These are phyloP conservation scores for Cochlearius cochlearius DNA, from an alignment of 2,113 vertebrate species.

Conservation along the genomic window DNA sequence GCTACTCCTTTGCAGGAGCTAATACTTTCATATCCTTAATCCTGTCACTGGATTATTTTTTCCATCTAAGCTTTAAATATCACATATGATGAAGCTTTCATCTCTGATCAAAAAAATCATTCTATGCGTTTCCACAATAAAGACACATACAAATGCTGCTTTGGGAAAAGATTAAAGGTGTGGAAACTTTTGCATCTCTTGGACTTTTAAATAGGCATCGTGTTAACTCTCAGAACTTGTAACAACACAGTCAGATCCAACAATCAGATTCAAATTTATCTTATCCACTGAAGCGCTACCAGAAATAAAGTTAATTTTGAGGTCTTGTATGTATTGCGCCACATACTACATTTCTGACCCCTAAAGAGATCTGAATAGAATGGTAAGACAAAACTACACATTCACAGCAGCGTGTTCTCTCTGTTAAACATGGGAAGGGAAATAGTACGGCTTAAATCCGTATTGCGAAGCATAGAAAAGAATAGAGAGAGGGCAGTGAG, in stretches of 20 bases:
- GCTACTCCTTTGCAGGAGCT: background rate
- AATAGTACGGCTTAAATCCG: background rate
- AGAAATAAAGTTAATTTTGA: background rate
- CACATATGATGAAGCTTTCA: background rate
- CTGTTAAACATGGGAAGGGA: background rate
- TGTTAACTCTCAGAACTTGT: background rate
- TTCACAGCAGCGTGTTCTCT: background rate
- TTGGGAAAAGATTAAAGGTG: background rate
- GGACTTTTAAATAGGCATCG: background rate
- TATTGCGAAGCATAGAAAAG: background rate
- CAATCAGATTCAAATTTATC: background rate
- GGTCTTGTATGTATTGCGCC: background rate
- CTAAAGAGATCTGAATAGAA: background rate
- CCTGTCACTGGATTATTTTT: background rate
- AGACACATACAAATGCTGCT: background rate
- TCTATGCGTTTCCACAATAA: background rate
- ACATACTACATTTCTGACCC: background rate
- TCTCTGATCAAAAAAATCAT: background rate
- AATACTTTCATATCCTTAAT: background rate
- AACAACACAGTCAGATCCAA: background rate
- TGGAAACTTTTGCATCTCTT: background rate
- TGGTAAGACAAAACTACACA: background rate
- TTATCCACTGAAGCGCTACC: background rate
- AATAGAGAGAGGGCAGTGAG: background rate
- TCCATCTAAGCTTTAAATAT: background rate